These are phyloP conservation scores for Mesoligia furuncula DNA, from an alignment of 2,888 invertebrate genomes.

Conservation along the genomic window DNA sequence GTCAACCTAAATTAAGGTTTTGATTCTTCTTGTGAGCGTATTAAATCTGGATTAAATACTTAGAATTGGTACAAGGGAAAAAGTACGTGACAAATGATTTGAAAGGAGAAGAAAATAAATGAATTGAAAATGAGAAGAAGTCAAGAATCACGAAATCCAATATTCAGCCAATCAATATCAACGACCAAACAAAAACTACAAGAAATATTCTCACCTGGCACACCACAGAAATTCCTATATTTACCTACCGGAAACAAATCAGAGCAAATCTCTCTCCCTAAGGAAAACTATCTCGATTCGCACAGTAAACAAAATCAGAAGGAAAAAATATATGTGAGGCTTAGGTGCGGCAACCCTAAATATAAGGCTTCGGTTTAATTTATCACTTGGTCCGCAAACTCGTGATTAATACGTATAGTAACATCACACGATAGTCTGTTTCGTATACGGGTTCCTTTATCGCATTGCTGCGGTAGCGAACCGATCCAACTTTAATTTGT, in stretches of 20 bases:
- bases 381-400: conserved; percentile 75
- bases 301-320: conserved; percentile 24
- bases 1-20: no score
- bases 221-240: not conserved
- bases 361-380: conserved; percentile 72
- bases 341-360: conserved; percentile 61
- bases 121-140: not conserved
- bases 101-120: not conserved
- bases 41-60: not conserved
- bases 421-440: conserved; percentile 72
- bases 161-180: conserved; percentile 28
- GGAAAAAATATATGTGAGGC: conserved; percentile 15
- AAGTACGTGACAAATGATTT: not conserved
- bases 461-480: conserved; percentile 55
- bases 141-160: not conserved
- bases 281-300: conserved; percentile 27
- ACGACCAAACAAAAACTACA: not conserved
- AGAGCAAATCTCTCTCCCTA: conserved; percentile 13
- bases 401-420: conserved; percentile 75
- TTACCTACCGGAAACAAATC: conserved; percentile 30
- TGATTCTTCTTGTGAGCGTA: no score
- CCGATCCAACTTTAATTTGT: conserved; percentile 62
- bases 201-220: conserved; percentile 27
- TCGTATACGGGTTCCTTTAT: conserved; percentile 68
- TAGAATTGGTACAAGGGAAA: not conserved